A percentile compares a stretch with the other conserved stretches of the same genome.
Conservation (phyloP, 1,140 invertebrate species). For the Frieseomelitta varia region DNA sequence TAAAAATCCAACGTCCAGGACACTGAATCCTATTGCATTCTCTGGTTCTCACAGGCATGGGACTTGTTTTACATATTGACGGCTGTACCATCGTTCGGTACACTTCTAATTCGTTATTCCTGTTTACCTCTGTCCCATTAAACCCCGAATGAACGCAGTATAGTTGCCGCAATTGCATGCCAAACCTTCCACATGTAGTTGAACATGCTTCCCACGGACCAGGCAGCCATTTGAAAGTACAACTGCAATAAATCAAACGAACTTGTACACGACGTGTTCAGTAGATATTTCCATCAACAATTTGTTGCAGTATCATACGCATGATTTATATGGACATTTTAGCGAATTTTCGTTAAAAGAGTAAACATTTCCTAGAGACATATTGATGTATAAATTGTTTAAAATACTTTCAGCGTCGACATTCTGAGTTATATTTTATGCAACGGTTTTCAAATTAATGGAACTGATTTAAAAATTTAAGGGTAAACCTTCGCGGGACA, state of each 20-base stretch:
- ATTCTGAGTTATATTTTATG: too few species aligned
- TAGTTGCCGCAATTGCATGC: slow-evolving; percentile 84
- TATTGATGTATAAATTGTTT: too few species aligned
- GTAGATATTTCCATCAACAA: too few species aligned
- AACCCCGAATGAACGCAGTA: slow-evolving; percentile 84
- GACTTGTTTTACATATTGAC: slow-evolving; percentile 79
- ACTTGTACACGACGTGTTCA: too few species aligned
- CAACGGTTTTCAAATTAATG: too few species aligned
- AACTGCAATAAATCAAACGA: slow-evolving; percentile 77
- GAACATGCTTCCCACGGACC: slow-evolving; percentile 87
- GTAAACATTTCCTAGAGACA: too few species aligned
- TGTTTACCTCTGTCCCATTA: slow-evolving; percentile 64
- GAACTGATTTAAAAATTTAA: too few species aligned
- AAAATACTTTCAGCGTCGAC: too few species aligned
- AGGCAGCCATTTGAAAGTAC: slow-evolving; percentile 85
- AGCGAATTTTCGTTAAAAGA: too few species aligned
- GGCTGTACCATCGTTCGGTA: slow-evolving; percentile 83
- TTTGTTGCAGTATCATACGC: too few species aligned
- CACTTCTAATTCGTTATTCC: slow-evolving; percentile 74
- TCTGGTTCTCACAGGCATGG: slow-evolving; percentile 80
- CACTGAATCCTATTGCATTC: slow-evolving; percentile 85
- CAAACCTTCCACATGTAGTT: slow-evolving; percentile 84
- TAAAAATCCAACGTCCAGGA: slow-evolving; percentile 86
- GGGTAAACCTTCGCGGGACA: too few species aligned
- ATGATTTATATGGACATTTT: too few species aligned